phyloP scores from a whole-genome alignment of 2,888 invertebrate genomes.

The Listrodromus nycthemerus region DNA sequence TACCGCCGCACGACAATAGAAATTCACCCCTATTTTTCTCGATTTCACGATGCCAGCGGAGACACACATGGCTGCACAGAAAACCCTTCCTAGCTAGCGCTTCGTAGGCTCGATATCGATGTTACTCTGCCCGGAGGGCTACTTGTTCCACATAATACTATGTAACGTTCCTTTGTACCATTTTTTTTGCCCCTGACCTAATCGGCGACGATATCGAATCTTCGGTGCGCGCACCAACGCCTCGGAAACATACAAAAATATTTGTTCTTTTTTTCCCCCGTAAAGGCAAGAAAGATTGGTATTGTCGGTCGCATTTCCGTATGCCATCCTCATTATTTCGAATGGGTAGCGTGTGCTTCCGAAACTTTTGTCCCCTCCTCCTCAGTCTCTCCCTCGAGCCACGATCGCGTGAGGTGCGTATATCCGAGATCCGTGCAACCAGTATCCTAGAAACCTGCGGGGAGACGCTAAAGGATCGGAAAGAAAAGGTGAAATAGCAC shows the following conservation, averaged over 20 bases:
- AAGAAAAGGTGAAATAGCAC: slow-evolving; percentile 2
- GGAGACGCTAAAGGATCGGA: not conserved
- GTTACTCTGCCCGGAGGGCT: slow-evolving; percentile 7
- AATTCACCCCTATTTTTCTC: slow-evolving; percentile 51
- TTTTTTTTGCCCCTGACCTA: slow-evolving; percentile 13
- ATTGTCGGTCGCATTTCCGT: not conserved
- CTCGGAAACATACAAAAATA: not conserved
- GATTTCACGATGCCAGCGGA: slow-evolving; percentile 24
- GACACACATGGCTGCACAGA: slow-evolving; percentile 3
- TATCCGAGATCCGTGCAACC: slow-evolving; percentile 10
- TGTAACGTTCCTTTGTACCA: slow-evolving; percentile 26
- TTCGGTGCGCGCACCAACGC: not conserved
- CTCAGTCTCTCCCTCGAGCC: not conserved
- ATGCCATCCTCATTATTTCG: slow-evolving; percentile 13
- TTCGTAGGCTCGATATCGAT: not conserved
- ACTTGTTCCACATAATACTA: not conserved
- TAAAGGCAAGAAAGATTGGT: not conserved
- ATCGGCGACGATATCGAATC: slow-evolving; percentile 12
- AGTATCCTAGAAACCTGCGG: not conserved
- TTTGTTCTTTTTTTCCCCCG: not conserved
- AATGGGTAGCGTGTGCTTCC: not conserved
- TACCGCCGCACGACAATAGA: slow-evolving; percentile 49
- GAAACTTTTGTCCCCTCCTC: not conserved
- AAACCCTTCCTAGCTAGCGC: not conserved
- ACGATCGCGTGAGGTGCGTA: slow-evolving; percentile 56